phyloP scores from a whole-genome alignment of 2,797 vertebrate genomes.

The Allobates femoralis region DNA sequence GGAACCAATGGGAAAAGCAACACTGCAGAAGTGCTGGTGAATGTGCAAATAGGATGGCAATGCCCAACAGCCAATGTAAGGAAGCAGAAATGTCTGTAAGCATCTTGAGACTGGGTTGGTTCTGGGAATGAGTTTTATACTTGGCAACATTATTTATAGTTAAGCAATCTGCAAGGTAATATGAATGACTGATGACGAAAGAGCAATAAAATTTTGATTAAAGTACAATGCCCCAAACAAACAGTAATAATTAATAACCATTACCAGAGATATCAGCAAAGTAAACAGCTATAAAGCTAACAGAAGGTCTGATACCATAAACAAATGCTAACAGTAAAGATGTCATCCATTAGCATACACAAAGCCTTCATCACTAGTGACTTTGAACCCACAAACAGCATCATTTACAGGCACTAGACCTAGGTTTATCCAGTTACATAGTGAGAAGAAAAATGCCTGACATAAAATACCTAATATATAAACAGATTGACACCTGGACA shows the following conservation, averaged over 20 bases:
- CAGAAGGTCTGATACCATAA: conserved; percentile 25
- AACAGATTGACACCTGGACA: too few relatives aligned
- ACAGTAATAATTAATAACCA: conserved; percentile 59
- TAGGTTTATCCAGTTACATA: background rate
- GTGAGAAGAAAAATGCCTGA: too few relatives aligned
- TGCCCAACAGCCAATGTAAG: background rate
- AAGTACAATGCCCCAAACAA: conserved; percentile 34
- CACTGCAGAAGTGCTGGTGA: too few relatives aligned
- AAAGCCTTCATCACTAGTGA: background rate
- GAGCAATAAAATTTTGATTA: conserved; percentile 40
- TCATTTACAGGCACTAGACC: background rate
- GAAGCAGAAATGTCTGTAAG: background rate
- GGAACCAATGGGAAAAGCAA: too few relatives aligned
- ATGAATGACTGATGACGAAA: conserved; percentile 4
- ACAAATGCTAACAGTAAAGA: background rate
- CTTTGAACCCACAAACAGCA: background rate
- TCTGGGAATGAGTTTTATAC: conserved; percentile 22
- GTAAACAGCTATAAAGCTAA: conserved; percentile 42
- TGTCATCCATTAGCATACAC: background rate
- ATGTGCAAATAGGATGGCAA: background rate
- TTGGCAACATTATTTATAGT: conserved; percentile 28
- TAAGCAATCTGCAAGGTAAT: conserved; percentile 22
- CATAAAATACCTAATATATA: too few relatives aligned
- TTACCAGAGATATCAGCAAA: conserved; percentile 56
- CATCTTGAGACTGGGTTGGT: background rate